These are phyloP conservation scores for Zaprionus capensis DNA, from an alignment of 1,140 invertebrate species.

Conservation along the genomic window DNA sequence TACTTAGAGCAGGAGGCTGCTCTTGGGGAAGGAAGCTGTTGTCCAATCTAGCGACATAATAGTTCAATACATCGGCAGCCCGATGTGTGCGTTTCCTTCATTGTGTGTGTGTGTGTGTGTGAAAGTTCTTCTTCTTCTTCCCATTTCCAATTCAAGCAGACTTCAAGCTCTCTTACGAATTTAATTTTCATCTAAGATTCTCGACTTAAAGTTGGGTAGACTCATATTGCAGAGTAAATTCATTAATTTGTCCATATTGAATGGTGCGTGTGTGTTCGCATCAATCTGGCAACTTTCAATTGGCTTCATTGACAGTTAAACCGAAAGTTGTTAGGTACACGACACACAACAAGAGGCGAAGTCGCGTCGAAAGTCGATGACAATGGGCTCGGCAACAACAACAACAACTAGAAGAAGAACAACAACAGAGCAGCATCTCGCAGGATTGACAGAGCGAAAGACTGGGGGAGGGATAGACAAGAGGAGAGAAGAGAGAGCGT, in stretches of 20 bases:
- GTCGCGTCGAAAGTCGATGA: constrained; percentile 27
- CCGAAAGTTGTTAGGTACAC: constrained; percentile 64
- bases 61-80: constrained; percentile 26
- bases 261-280: constrained; percentile 23
- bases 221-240: not conserved
- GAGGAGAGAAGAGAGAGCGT: not conserved
- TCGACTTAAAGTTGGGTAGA: not conserved
- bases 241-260: not conserved
- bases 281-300: constrained; percentile 64
- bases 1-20: constrained; percentile 19
- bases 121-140: not conserved
- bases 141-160: not conserved
- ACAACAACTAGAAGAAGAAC: constrained; percentile 23
- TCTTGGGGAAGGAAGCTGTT: constrained; percentile 54
- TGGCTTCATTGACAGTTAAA: constrained; percentile 68
- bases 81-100: constrained; percentile 11
- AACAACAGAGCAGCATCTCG: constrained; percentile 26
- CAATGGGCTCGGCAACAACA: constrained; percentile 29
- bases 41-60: constrained; percentile 40
- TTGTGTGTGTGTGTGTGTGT: not conserved
- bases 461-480: not conserved
- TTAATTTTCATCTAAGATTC: not conserved
- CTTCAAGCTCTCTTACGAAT: not conserved
- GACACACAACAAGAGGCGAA: constrained; percentile 35
- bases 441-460: not conserved